A percentile compares a stretch with the other conserved stretches of the same genome.
Evolutionary conservation across 2,113 vertebrate genomes (phyloP).

Genomic region (Phasianus colchicus): DNA sequence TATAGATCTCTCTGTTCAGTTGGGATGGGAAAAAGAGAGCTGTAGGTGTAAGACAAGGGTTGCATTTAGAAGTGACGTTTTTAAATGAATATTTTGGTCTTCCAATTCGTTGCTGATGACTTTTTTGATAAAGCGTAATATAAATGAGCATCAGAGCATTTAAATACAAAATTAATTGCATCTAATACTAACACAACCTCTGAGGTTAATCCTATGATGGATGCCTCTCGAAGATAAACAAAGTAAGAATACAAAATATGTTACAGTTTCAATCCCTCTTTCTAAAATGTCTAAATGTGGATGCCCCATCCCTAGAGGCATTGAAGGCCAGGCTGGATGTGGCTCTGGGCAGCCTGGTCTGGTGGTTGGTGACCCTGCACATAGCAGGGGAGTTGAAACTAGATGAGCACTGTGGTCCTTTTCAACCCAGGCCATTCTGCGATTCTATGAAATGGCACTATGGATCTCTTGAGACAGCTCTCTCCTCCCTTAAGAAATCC

Average conservation of each 20-base stretch:
- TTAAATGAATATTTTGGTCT: not conserved
- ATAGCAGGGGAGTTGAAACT: too few relatives aligned
- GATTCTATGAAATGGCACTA: not conserved
- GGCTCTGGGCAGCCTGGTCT: too few relatives aligned
- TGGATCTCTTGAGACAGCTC: not conserved
- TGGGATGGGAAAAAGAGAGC: not conserved
- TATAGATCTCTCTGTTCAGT: not conserved
- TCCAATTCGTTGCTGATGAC: not conserved
- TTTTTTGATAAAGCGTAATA: not conserved
- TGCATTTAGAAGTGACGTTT: not conserved
- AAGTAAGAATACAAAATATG: not conserved
- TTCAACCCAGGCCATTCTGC: too few relatives aligned
- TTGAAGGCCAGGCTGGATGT: too few relatives aligned
- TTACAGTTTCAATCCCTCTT: not conserved
- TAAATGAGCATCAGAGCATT: not conserved
- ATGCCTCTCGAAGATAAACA: not conserved
- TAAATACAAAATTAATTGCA: not conserved
- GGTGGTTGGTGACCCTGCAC: too few relatives aligned
- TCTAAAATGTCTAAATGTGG: not conserved
- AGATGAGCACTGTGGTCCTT: too few relatives aligned
- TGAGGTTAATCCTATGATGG: not conserved
- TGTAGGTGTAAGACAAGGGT: not conserved
- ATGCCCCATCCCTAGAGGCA: too few relatives aligned
- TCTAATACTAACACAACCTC: not conserved
- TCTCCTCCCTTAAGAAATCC: not conserved